Evolutionary conservation across 2,888 invertebrate species (phyloP).

Genomic region (Mycalesis mineus): DNA sequence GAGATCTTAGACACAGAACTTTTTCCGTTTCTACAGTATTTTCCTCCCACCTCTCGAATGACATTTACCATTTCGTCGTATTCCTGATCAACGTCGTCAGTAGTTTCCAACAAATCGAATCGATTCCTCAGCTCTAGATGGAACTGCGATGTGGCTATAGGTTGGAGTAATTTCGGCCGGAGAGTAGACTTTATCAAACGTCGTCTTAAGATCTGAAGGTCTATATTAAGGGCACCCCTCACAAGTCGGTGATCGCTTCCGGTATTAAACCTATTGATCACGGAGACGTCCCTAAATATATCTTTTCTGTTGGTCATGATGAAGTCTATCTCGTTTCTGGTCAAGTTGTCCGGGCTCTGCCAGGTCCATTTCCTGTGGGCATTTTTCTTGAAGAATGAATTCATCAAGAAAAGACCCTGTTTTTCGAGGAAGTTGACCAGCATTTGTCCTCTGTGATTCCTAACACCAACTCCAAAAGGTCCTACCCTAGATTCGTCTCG

Average conservation of each 20-base stretch:
- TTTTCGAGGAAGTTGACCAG: background rate
- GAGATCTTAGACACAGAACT: background rate
- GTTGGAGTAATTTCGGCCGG: conserved; percentile 1
- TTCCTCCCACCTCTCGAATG: background rate
- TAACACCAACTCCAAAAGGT: too few species aligned
- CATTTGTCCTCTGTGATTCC: background rate
- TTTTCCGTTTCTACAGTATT: background rate
- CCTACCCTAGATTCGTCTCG: too few species aligned
- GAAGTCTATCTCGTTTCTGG: conserved; percentile 19
- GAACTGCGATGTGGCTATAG: background rate
- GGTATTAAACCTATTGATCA: conserved; percentile 19
- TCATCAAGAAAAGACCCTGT: background rate
- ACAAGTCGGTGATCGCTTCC: conserved; percentile 23
- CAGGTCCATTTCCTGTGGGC: background rate
- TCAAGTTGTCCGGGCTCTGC: conserved; percentile 6
- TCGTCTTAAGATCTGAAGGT: background rate
- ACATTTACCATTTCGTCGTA: background rate
- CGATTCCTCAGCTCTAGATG: conserved; percentile 11
- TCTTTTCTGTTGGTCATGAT: conserved; percentile 11
- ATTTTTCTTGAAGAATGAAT: background rate
- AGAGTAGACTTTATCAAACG: conserved; percentile 16
- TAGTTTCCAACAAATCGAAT: conserved; percentile 16
- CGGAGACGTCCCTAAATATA: conserved; percentile 20
- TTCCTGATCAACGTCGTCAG: background rate
- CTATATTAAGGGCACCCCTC: conserved; percentile 20